Evolutionary conservation across 2,797 vertebrate species (phyloP), one percentile per base, ranked within the genome.

Genomic region (Microhierax caerulescens): DNA sequence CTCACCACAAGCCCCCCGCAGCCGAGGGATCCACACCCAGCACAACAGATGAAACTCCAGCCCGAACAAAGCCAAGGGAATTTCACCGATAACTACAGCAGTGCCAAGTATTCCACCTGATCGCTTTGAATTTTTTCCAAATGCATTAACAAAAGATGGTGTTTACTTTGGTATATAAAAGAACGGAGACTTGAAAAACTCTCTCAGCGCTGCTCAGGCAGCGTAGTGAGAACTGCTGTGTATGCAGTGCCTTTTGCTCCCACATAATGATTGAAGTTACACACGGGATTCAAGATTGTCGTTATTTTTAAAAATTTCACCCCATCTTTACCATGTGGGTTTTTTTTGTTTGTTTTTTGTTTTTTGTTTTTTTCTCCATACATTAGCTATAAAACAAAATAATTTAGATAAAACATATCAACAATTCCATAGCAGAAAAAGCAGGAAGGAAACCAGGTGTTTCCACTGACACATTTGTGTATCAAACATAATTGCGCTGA

Each of bases 131-230:
- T 57, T 64, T 69, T 81, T 84, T 81, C 57, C 79, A 93, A 84
- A 64, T 43, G 32, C 36, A 45, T 61, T 65, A 92, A 77, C 30
- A 25, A 72, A 81, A 75, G 79, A 77, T 17, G 54, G 34, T 78
- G 37, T 86, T 94, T 88, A 81, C 69, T 94, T 91, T 84, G 76
- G 91, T 82, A 34, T 63, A 68, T 41, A 45, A 90, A 91, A 68
- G 79, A 95, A 73, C 73, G 74, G 59, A 93, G 85, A 78, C 59
- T 78, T 56, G 36, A 92, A 45, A 89, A 93, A 93, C 47, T 9
- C 64, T 91, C 68, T 82, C 54, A 73, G 34, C 51, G 60, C 37
- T 0, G 0, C 76, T 65, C 57, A 81, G 20, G 50, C 59, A 90
- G 19, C 25, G 15, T 18, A 50, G 8, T 64, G 77, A 94, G 68